Base-by-base conservation (phyloP, 2,888 invertebrate species). In the Cheilosia vulpina region DNA sequence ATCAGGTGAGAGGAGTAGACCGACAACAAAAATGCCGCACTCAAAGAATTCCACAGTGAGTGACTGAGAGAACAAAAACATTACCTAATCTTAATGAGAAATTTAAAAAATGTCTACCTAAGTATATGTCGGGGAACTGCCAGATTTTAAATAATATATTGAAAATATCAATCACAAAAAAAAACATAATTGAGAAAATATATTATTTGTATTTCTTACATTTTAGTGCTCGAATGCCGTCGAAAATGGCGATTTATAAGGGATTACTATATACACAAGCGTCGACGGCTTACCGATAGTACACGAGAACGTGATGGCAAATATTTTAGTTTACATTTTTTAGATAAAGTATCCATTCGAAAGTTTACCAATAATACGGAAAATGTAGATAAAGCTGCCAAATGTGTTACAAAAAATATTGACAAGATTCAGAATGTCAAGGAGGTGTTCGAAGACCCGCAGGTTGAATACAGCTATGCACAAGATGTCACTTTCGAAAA, bases 221-320 rank as follows among this genome's bases (percentile, higher is more conserved):
- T 76, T 73, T 3, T 27, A 87, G 87, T 80, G 17, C 58, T 63
- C 17, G 87, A 87, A 50, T 87, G 87, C 24, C 87, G 87, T n/a
- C 75, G 87, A 0, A 87, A 87, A 71, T 87, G 87, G 87, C 73
- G 87, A 21, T 87, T 87, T 15, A 80, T 87, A 5, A 45, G 87
- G 9, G 87, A 87, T 53, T 87, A 87, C 45, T 87, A 87, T 17
- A 78, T 87, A 11, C 87, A 87, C 21, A 87, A 83, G 38, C 66
- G 87, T 1, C 76, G 80, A 9, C 53, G 62, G 21, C 43, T 63
- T 1, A 21, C 53, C 1, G 85, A 73, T 7, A 83, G 87, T 13
- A 84, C 75, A 4, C 65, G 69, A 21, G 75, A 84, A 43, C 72
- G 75, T 19, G 84, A 84, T 76, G 84, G 84, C 27, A 87, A 87